A percentile compares a stretch with the other conserved stretches of the same genome.
phyloP scores from a whole-genome alignment of 2,113 vertebrate species.

The Rissa tridactyla region DNA sequence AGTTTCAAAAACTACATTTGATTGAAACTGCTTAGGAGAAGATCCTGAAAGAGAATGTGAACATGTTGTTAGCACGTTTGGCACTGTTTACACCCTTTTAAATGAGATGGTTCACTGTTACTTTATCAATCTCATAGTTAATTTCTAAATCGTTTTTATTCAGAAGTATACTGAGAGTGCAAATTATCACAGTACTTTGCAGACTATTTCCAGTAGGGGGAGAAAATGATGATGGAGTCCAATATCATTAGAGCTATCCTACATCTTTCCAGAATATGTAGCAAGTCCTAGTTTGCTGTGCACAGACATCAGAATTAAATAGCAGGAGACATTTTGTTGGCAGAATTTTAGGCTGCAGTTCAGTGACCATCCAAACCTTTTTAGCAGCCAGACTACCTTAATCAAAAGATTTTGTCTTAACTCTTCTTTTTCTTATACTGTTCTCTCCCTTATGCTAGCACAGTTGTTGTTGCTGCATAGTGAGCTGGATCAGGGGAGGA shows the following conservation, averaged over 20 bases:
- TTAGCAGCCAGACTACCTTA: not conserved
- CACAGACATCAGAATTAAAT: not conserved
- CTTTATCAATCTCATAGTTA: not conserved
- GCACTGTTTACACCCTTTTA: not conserved
- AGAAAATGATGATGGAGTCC: not conserved
- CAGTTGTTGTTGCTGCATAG: not conserved
- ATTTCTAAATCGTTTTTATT: not conserved
- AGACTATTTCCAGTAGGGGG: slow-evolving; percentile 37
- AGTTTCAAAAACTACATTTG: not conserved
- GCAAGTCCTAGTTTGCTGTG: not conserved
- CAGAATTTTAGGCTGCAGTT: not conserved
- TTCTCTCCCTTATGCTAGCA: not conserved
- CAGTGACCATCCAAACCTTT: not conserved
- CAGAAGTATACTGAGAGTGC: not conserved
- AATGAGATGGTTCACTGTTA: not conserved
- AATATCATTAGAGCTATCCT: not conserved
- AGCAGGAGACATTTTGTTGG: not conserved
- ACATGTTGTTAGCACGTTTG: not conserved
- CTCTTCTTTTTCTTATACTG: not conserved
- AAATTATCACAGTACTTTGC: not conserved
- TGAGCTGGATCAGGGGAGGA: not conserved
- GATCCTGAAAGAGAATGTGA: not conserved
- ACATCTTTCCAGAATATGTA: not conserved
- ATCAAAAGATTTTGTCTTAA: not conserved
- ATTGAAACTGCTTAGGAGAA: not conserved